Evolutionary conservation across 2,888 invertebrate genomes (phyloP).

Genomic region (Meiosimyza decipiens): DNA sequence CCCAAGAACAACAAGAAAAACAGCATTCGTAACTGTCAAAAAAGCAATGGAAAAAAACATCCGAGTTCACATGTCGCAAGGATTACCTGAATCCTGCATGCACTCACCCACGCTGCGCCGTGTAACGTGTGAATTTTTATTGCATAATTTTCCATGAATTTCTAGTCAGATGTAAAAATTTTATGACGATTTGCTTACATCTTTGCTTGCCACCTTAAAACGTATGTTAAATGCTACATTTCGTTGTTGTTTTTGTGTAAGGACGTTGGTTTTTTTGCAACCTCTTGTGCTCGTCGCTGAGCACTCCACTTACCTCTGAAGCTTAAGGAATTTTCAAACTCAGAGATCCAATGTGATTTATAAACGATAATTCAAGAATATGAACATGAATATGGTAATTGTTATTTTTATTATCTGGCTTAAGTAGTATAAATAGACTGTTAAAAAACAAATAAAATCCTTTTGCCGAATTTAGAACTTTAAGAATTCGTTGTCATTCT

Average conservation of each 20-base stretch:
- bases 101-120: conserved; percentile 7
- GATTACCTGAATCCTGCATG: conserved; percentile 30
- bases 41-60: conserved; percentile 24
- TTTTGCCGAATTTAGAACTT: no score
- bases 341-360: conserved; percentile 10
- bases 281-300: background rate
- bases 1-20: conserved; percentile 46
- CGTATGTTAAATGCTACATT: background rate
- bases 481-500: no score
- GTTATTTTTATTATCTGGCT: conserved; percentile 26
- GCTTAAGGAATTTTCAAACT: background rate
- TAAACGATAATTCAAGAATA: conserved; percentile 10
- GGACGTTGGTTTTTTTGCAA: background rate
- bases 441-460: background rate
- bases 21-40: conserved; percentile 28
- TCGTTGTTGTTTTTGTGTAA: background rate
- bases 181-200: conserved; percentile 45
- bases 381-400: conserved; percentile 16
- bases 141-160: conserved; percentile 63
- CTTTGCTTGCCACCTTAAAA: conserved; percentile 6
- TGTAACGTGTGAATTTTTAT: conserved; percentile 63
- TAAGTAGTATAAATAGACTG: conserved; percentile 8
- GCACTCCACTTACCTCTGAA: background rate
- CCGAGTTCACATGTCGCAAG: conserved; percentile 45
- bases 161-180: conserved; percentile 57